These are phyloP conservation scores for Zaprionus taronus DNA, from an alignment of 1,140 invertebrate genomes.

Conservation along the genomic window DNA sequence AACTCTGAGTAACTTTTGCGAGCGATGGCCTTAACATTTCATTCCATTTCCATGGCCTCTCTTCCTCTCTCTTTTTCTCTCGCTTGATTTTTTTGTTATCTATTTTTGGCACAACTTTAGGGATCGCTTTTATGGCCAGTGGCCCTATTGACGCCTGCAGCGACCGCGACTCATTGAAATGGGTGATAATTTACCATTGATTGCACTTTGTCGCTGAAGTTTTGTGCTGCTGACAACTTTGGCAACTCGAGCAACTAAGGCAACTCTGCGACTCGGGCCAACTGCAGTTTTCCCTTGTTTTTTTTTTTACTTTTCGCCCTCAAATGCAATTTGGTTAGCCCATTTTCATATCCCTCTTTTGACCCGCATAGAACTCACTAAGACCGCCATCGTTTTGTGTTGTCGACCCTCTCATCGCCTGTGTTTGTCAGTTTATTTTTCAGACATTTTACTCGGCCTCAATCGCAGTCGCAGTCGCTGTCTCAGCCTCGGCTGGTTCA, in stretches of 20 bases:
- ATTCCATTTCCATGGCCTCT: no score
- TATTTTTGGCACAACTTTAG: constrained; percentile 68
- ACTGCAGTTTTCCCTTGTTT: constrained; percentile 69
- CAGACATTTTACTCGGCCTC: constrained; percentile 23
- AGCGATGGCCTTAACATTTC: background rate
- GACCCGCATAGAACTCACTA: background rate
- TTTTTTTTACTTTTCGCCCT: constrained; percentile 3
- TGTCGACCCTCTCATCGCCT: constrained; percentile 11
- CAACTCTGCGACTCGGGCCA: constrained; percentile 10
- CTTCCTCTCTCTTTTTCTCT: no score
- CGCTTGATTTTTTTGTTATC: constrained; percentile 3
- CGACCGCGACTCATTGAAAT: constrained; percentile 75
- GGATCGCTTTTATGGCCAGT: constrained; percentile 46
- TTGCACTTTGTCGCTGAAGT: constrained; percentile 81
- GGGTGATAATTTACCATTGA: constrained; percentile 82
- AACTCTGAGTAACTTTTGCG: constrained; percentile 22
- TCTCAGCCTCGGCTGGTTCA: background rate
- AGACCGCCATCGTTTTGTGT: background rate
- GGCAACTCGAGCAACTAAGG: constrained; percentile 33
- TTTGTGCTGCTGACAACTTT: constrained; percentile 77
- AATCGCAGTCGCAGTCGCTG: background rate
- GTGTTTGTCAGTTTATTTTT: constrained; percentile 40
- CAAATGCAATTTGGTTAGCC: constrained; percentile 60
- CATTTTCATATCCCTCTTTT: constrained; percentile 63
- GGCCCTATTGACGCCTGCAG: constrained; percentile 52